Conservation (phyloP, 2,888 invertebrate species). For the Perithous albicinctus region DNA sequence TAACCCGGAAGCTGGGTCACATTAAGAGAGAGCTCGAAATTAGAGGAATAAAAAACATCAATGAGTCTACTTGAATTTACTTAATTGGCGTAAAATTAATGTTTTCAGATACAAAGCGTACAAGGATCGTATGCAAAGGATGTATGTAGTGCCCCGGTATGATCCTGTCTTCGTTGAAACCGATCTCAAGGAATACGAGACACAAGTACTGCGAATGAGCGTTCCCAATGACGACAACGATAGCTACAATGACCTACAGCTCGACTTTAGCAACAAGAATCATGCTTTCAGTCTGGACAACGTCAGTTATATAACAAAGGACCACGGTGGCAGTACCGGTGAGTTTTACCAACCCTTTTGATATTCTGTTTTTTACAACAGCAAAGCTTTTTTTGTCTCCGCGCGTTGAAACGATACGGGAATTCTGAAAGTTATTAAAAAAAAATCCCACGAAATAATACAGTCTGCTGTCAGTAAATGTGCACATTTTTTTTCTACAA, state of each 20-base stretch:
- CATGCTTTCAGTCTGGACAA: constrained; percentile 95
- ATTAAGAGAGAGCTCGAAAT: background rate
- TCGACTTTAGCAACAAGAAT: constrained; percentile 94
- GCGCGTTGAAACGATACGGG: background rate
- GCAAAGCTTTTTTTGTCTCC: constrained; percentile 1
- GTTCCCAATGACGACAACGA: constrained; percentile 94
- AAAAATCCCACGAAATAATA: background rate
- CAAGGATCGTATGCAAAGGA: constrained; percentile 92
- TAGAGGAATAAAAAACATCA: background rate
- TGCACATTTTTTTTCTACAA: background rate
- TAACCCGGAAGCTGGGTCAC: background rate
- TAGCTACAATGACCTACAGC: constrained; percentile 91
- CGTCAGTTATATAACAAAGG: constrained; percentile 94
- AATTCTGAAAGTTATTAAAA: background rate
- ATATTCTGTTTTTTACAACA: background rate
- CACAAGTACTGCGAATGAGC: constrained; percentile 97
- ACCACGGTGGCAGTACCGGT: constrained; percentile 88
- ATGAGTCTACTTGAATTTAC: background rate
- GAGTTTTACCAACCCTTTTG: constrained; percentile 57
- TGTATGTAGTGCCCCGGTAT: constrained; percentile 90
- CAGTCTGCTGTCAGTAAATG: background rate
- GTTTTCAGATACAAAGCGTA: constrained; percentile 92
- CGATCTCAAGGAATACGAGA: constrained; percentile 96
- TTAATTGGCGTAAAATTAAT: background rate
- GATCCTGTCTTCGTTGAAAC: constrained; percentile 90